These are phyloP conservation scores for Nipponacmea schrenckii DNA, from an alignment of 2,888 invertebrate species.

Conservation along the genomic window DNA sequence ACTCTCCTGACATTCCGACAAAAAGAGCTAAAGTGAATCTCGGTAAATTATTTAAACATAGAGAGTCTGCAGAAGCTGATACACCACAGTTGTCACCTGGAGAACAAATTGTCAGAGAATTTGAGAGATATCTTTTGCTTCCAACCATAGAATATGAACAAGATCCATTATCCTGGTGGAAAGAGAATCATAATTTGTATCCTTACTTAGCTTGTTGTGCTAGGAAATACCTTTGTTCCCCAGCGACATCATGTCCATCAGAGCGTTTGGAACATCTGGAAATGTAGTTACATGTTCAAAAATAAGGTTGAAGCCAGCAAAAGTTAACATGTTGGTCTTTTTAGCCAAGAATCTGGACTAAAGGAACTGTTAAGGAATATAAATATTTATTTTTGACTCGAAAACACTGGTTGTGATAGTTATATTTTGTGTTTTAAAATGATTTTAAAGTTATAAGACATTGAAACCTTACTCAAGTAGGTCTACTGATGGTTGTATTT, in stretches of 20 bases:
- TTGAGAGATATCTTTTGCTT: background rate
- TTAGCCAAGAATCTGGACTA: no score
- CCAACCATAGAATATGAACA: background rate
- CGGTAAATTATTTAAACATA: background rate
- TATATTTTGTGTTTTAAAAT: no score
- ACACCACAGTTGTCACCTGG: background rate
- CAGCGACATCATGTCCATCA: slow-evolving; percentile 1
- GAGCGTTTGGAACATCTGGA: background rate
- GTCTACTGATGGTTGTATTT: no score
- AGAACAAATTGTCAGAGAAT: background rate
- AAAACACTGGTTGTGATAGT: no score
- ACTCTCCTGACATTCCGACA: background rate
- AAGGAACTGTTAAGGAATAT: no score
- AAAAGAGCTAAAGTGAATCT: background rate
- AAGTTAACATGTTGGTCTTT: no score
- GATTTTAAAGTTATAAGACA: no score
- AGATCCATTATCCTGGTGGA: background rate
- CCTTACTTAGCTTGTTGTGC: background rate
- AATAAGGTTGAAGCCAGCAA: no score
- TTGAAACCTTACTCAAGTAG: no score
- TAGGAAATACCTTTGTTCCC: background rate
- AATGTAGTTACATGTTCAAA: no score
- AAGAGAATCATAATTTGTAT: background rate
- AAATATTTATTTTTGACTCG: no score
- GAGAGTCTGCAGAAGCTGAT: background rate